Evolutionary conservation across 1,140 invertebrate species (phyloP).

Genomic region (Propsilocerus akamusi): DNA sequence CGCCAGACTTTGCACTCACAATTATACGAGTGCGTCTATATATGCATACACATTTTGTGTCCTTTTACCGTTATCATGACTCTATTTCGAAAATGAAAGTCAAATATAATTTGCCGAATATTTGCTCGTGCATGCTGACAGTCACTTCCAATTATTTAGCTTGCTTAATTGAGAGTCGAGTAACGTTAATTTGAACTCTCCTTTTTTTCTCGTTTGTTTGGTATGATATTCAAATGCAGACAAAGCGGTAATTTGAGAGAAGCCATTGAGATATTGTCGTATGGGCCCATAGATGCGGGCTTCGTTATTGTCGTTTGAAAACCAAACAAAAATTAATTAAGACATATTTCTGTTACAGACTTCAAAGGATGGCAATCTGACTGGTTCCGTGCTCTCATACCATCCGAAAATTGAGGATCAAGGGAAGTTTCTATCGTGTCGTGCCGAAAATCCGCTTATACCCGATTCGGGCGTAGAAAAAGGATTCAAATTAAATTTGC

Average conservation of each 20-base stretch:
- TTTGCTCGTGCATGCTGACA: neutral
- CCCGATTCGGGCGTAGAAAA: slow-evolving; percentile 41
- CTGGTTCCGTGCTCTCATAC: slow-evolving; percentile 45
- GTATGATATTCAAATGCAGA: no score
- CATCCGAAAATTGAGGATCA: slow-evolving; percentile 46
- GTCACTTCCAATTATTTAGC: neutral
- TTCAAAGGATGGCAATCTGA: slow-evolving; percentile 42
- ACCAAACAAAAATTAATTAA: neutral
- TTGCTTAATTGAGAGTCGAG: slow-evolving; percentile 4
- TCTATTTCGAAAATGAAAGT: slow-evolving; percentile 1
- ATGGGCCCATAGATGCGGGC: no score
- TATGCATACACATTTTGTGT: no score
- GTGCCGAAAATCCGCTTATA: slow-evolving; percentile 40
- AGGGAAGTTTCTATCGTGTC: slow-evolving; percentile 46
- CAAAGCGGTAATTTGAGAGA: no score
- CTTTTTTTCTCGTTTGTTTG: no score
- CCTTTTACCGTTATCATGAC: neutral
- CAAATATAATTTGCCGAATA: neutral
- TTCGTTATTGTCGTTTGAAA: neutral
- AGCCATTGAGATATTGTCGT: no score
- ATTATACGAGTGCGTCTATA: no score
- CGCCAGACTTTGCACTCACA: neutral
- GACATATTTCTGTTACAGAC: slow-evolving; percentile 26
- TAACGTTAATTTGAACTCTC: no score
- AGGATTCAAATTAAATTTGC: slow-evolving; percentile 46